Evolutionary conservation across 1,140 invertebrate genomes (phyloP).

Genomic region (Hermatobates lingyangjiaoensis): DNA sequence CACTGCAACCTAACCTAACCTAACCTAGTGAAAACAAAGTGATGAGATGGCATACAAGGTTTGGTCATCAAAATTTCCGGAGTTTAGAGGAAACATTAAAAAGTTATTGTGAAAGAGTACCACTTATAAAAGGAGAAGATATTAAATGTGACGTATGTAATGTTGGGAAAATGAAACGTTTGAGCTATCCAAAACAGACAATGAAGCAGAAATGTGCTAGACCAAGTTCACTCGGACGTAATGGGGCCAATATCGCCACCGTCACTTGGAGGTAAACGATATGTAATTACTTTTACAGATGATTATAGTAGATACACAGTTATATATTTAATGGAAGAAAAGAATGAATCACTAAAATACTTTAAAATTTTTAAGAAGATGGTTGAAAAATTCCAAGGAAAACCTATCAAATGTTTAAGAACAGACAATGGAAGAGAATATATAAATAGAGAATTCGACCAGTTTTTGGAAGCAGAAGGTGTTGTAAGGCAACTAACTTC

Average conservation of each 20-base stretch:
- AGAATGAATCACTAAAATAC: constrained; percentile 1
- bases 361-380: constrained; percentile 4
- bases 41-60: no score
- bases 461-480: constrained; percentile 2
- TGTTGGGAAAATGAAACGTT: no score
- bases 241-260: constrained; percentile 24
- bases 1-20: no score
- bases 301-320: constrained; percentile 19
- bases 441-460: constrained; percentile 4
- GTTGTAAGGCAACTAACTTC: constrained; percentile 8
- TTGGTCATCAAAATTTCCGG: no score
- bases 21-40: no score
- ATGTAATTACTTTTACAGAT: constrained; percentile 27
- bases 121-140: no score
- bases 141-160: no score
- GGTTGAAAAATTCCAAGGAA: constrained; percentile 2
- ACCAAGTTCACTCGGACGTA: constrained; percentile 20
- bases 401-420: constrained; percentile 10
- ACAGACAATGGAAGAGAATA: constrained; percentile 23
- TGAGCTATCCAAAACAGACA: no score
- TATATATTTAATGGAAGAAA: constrained; percentile 8
- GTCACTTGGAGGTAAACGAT: constrained; percentile 22
- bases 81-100: no score
- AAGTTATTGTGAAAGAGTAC: no score
- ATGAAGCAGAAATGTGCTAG: constrained; percentile 3